These are phyloP conservation scores for Heliothis subflexa DNA, from an alignment of 1,140 invertebrate species.

Conservation along the genomic window DNA sequence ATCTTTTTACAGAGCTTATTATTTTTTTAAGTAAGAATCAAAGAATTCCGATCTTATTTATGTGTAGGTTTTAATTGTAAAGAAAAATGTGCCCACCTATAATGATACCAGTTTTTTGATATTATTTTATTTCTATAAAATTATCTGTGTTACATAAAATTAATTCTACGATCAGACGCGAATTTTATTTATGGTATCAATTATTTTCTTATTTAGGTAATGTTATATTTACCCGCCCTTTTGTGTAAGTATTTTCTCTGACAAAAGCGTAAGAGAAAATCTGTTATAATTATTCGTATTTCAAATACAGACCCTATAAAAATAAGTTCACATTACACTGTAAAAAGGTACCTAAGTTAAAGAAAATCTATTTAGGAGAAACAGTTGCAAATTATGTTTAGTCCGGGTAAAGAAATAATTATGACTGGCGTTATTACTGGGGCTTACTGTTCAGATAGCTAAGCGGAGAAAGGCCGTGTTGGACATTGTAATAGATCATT, in stretches of 20 bases:
- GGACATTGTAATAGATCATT: background rate
- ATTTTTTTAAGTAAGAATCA: background rate
- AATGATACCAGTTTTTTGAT: too few species aligned
- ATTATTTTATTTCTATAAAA: too few species aligned
- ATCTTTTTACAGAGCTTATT: slow-evolving; percentile 19
- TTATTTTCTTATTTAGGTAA: too few species aligned
- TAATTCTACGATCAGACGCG: too few species aligned
- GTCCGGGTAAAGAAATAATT: slow-evolving; percentile 2
- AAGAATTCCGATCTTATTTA: slow-evolving; percentile 3
- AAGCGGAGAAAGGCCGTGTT: background rate
- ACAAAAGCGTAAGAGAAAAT: background rate
- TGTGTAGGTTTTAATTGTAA: background rate
- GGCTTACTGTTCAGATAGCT: slow-evolving; percentile 17
- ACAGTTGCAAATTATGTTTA: slow-evolving; percentile 1
- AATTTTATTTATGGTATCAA: too few species aligned
- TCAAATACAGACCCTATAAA: background rate
- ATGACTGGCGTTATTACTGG: slow-evolving; percentile 11
- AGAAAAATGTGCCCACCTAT: background rate
- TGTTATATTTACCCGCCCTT: too few species aligned
- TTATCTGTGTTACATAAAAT: too few species aligned
- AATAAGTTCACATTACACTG: slow-evolving; percentile 25
- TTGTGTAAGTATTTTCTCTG: background rate
- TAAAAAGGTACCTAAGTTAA: slow-evolving; percentile 8
- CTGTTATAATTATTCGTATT: background rate
- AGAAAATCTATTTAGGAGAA: slow-evolving; percentile 21